Percentiles rank a stretch among this genome's conserved stretches.
These are phyloP conservation scores for Paracanthobrama guichenoti DNA, from an alignment of 2,113 vertebrate genomes.

Conservation along the genomic window DNA sequence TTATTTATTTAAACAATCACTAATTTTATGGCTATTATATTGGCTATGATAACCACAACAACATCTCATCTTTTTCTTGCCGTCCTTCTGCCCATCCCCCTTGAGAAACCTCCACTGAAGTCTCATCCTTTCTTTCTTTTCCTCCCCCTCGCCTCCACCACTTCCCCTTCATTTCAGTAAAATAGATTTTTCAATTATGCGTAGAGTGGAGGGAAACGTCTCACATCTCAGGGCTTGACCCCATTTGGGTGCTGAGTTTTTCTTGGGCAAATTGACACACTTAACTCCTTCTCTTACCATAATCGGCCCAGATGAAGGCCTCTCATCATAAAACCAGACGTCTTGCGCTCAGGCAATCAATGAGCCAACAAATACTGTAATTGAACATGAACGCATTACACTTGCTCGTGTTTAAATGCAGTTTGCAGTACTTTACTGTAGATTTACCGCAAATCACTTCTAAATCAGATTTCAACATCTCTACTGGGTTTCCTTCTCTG, in stretches of 20 bases:
- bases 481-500: background rate
- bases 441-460: constrained; percentile 27
- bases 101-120: constrained; percentile 27
- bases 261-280: constrained; percentile 61
- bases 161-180: constrained; percentile 59
- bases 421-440: constrained; percentile 35
- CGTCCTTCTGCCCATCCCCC: constrained; percentile 38
- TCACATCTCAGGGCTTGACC: constrained; percentile 59
- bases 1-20: too few relatives aligned
- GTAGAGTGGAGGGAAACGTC: constrained; percentile 60
- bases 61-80: background rate
- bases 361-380: constrained; percentile 35
- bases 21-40: background rate
- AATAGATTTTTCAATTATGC: constrained; percentile 65
- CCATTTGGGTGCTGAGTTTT: constrained; percentile 57
- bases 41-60: background rate
- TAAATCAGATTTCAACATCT: constrained; percentile 3
- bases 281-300: constrained; percentile 58
- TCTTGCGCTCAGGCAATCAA: constrained; percentile 12
- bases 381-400: constrained; percentile 34
- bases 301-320: constrained; percentile 53
- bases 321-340: constrained; percentile 33
- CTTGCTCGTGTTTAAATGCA: constrained; percentile 28
- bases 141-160: constrained; percentile 33
- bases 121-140: background rate